These are phyloP conservation scores for Lacanobia wlatinum DNA, from an alignment of 2,888 invertebrate genomes.

Conservation along the genomic window DNA sequence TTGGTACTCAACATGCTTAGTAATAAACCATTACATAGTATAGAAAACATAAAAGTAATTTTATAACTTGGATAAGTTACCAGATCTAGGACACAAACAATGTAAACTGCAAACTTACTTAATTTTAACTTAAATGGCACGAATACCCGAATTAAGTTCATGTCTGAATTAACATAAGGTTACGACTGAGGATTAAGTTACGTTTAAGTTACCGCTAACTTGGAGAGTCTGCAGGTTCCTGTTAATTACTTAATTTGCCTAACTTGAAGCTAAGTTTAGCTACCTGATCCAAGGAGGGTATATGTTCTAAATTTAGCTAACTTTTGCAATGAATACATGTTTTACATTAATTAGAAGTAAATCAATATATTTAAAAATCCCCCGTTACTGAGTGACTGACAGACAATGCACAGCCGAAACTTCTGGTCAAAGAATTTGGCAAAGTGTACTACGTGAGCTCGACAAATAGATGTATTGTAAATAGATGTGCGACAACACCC, in stretches of 20 bases:
- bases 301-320: slow-evolving; percentile 7
- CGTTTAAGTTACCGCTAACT: slow-evolving; percentile 55
- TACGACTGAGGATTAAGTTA: slow-evolving; percentile 56
- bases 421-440: too few relatives aligned
- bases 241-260: slow-evolving; percentile 61
- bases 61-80: slow-evolving; percentile 14
- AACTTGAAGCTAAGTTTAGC: slow-evolving; percentile 43
- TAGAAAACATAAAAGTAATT: slow-evolving; percentile 10
- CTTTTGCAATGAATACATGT: slow-evolving; percentile 17
- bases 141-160: slow-evolving; percentile 45
- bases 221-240: slow-evolving; percentile 48
- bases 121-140: slow-evolving; percentile 44
- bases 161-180: slow-evolving; percentile 61
- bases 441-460: too few relatives aligned
- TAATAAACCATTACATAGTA: background rate
- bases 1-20: background rate
- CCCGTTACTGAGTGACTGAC: too few relatives aligned
- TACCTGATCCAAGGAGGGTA: slow-evolving; percentile 37
- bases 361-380: too few relatives aligned
- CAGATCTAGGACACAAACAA: slow-evolving; percentile 28
- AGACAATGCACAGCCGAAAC: too few relatives aligned
- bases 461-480: too few relatives aligned
- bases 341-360: background rate
- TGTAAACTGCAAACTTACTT: slow-evolving; percentile 38
- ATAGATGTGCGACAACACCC: too few relatives aligned